A percentile compares a stretch with the other conserved stretches of the same genome.
phyloP scores from a whole-genome alignment of 1,140 invertebrate genomes.

The Lasioglossum albipes region DNA sequence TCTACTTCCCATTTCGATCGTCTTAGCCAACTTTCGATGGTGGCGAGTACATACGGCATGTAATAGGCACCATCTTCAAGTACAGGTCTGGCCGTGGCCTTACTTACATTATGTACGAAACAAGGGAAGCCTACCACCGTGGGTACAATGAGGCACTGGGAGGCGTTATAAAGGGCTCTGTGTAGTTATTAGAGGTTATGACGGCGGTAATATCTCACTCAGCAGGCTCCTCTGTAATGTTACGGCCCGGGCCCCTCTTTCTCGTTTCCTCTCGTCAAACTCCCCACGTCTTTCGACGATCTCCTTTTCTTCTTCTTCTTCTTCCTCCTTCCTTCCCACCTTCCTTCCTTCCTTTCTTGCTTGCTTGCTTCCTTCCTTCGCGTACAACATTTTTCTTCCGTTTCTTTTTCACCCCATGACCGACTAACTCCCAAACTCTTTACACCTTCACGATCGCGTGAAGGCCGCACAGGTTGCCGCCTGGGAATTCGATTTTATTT shows the following conservation, averaged over 20 bases:
- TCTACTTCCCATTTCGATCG: constrained; percentile 5
- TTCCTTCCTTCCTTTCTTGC: constrained; percentile 15
- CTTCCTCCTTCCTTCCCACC: not conserved
- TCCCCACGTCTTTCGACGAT: constrained; percentile 4
- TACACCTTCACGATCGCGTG: not conserved
- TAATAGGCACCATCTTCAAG: constrained; percentile 58
- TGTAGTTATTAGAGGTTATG: constrained; percentile 79
- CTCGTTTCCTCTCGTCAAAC: constrained; percentile 58
- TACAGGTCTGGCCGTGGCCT: constrained; percentile 52
- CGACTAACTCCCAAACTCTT: constrained; percentile 23
- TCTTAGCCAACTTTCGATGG: constrained; percentile 18
- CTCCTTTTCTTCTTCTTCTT: constrained; percentile 16
- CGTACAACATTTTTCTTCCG: not conserved
- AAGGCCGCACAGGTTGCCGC: not conserved
- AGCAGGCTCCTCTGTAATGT: constrained; percentile 76
- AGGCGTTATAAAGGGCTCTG: constrained; percentile 77
- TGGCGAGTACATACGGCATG: constrained; percentile 26
- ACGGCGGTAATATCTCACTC: constrained; percentile 79
- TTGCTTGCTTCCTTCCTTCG: not conserved
- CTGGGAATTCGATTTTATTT: constrained; percentile 23
- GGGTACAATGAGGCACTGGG: constrained; percentile 71
- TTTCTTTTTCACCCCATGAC: constrained; percentile 1
- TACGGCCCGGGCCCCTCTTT: constrained; percentile 67
- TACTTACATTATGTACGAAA: constrained; percentile 68
- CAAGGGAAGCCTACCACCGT: constrained; percentile 60